Evolutionary conservation across 2,113 vertebrate species (phyloP), one percentile per base, ranked within the genome.

Genomic region (Pelmatolapia mariae): DNA sequence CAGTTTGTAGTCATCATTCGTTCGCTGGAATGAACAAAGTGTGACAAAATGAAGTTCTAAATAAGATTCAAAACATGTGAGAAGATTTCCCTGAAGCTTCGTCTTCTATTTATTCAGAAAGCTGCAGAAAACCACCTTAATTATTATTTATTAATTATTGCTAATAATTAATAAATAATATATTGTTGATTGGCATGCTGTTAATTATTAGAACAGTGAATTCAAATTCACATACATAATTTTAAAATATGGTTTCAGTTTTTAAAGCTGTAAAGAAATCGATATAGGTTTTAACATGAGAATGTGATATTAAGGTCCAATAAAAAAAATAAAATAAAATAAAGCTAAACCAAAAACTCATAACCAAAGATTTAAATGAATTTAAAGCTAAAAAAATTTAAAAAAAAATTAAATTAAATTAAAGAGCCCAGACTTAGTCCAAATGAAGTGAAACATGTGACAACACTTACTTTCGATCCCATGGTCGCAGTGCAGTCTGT

Each of bases 1-100:
- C 47, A 97, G 96, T 81, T 99, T 97, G 97, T 99, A 99, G 2
- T 98, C 98, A 85, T 99, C 98, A 85, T 95, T 95, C 26, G 93
- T 94, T 91, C 52, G 94, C 96, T 96, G 90, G 13, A 40, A 82
- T 80, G 52, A 38, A 83, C 52, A 91, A 61, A 86, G 81, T 10
- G 26, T 40, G 16, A 91, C 13, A 89, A 13, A 83, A 71, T 83
- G 2, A 90, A 85, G 29, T 31, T 18, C 29, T 19, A 73, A 50
- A 31, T 38, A 45, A 59, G n/a, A 63, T 5, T 3, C 7, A 68
- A 68, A 68, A 40, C 11, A 40, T 71, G n/a, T 71, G 36, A 40
- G 36, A 43, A 8, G 36, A 80, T 89, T 89, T 80, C 78, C 54
- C 22, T 24, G 7, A 71, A 71, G 85, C 38, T 0, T 43, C n/a